A percentile compares a stretch with the other conserved stretches of the same genome.
phyloP scores from a whole-genome alignment of 2,113 vertebrate species.

The Catharus bicknelli region DNA sequence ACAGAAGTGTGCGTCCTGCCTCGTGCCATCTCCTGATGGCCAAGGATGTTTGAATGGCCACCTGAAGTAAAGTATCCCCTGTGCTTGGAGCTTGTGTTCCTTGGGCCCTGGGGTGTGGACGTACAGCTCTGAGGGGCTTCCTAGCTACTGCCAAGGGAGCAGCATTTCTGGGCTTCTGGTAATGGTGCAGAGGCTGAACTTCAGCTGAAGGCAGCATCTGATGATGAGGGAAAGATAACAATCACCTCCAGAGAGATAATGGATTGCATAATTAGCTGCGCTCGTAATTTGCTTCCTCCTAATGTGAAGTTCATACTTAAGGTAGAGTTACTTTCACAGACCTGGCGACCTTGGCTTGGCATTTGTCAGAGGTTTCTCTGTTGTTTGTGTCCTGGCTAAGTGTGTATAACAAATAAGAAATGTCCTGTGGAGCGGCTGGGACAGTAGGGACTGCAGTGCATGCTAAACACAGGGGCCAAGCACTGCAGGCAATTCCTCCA shows the following conservation, averaged over 20 bases:
- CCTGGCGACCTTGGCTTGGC: background rate
- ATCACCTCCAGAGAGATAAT: slow-evolving; percentile 13
- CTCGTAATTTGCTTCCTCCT: background rate
- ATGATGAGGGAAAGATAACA: slow-evolving; percentile 62
- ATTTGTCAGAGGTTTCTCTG: background rate
- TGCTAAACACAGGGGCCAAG: slow-evolving; percentile 72
- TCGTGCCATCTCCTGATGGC: rapidly evolving
- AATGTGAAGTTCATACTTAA: background rate
- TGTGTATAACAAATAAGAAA: background rate
- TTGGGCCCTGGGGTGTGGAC: rapidly evolving
- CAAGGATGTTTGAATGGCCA: background rate
- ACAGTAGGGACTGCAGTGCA: slow-evolving; percentile 71
- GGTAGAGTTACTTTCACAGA: background rate
- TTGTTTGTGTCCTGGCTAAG: background rate
- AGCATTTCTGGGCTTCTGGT: background rate
- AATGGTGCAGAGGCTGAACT: slow-evolving; percentile 35
- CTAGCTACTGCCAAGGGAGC: background rate
- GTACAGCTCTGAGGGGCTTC: background rate
- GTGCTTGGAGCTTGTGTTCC: background rate
- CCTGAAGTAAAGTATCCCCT: background rate
- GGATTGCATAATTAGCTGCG: slow-evolving; percentile 48
- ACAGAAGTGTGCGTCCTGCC: background rate
- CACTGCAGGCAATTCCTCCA: slow-evolving; percentile 75
- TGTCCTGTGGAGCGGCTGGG: background rate
- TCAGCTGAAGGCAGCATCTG: slow-evolving; percentile 46